phyloP scores from a whole-genome alignment of 1,140 invertebrate genomes.

The Drosophila ercepeae region DNA sequence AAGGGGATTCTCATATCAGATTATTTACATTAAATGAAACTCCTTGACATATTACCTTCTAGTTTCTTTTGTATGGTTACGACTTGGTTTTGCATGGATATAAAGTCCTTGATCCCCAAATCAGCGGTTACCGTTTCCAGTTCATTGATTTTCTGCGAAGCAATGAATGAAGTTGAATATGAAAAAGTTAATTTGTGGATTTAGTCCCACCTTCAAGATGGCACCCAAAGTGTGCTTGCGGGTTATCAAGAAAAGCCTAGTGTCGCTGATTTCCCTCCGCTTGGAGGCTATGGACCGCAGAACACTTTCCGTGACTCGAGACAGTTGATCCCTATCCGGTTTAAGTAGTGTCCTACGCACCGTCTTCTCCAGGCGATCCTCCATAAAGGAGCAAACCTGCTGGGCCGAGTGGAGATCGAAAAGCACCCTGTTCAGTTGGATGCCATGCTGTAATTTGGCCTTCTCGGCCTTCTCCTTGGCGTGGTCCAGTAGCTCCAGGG shows the following conservation, averaged over 20 bases:
- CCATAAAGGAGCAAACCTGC: constrained; percentile 1
- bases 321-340: constrained; percentile 16
- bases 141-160: constrained; percentile 34
- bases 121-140: constrained; percentile 56
- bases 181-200: background rate
- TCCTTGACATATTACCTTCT: constrained; percentile 49
- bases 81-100: constrained; percentile 55
- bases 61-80: constrained; percentile 60
- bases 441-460: constrained; percentile 14
- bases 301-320: constrained; percentile 5
- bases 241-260: constrained; percentile 45
- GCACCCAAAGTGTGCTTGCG: constrained; percentile 45
- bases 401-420: constrained; percentile 31
- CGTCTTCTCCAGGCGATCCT: constrained; percentile 9
- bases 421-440: constrained; percentile 4
- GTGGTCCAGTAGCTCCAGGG: constrained; percentile 14
- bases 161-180: background rate
- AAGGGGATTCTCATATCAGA: background rate
- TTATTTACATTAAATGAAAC: background rate
- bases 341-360: background rate
- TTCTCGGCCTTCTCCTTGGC: background rate
- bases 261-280: constrained; percentile 61
- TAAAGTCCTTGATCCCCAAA: constrained; percentile 52
- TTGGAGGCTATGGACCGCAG: constrained; percentile 23
- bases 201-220: constrained; percentile 28